These are phyloP conservation scores for Cantharis rufa DNA, from an alignment of 2,888 invertebrate genomes.

Conservation along the genomic window DNA sequence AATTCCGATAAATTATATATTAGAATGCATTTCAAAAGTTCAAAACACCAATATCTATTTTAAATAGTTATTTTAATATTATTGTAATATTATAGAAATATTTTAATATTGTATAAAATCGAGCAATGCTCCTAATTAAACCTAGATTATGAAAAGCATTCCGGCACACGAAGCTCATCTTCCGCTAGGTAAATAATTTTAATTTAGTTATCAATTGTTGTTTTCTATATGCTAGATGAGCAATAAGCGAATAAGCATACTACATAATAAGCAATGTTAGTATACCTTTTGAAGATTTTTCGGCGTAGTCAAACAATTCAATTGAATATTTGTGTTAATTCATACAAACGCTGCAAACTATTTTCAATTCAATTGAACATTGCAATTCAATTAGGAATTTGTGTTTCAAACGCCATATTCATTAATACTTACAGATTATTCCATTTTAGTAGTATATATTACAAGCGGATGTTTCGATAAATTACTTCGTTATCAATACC, in stretches of 20 bases:
- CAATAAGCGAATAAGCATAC: not conserved
- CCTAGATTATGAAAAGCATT: not conserved
- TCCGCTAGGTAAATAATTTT: not conserved
- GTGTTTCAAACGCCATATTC: not conserved
- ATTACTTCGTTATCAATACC: too few relatives aligned
- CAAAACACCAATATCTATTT: too few relatives aligned
- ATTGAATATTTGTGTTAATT: not conserved
- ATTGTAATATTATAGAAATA: too few relatives aligned
- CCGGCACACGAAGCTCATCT: not conserved
- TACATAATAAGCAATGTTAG: not conserved
- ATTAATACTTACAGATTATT: conserved; percentile 2
- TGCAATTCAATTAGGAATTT: conserved; percentile 2
- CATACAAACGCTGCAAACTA: not conserved
- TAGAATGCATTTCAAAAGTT: too few relatives aligned
- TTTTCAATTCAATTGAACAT: not conserved
- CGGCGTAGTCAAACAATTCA: not conserved
- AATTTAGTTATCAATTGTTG: not conserved
- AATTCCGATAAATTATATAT: too few relatives aligned
- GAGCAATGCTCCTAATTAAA: not conserved
- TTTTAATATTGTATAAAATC: too few relatives aligned
- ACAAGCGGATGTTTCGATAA: too few relatives aligned
- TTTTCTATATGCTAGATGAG: not conserved
- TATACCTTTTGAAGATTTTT: not conserved
- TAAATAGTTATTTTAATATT: too few relatives aligned
- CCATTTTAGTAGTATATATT: not conserved